A percentile compares a stretch with the other conserved stretches of the same genome.
These are phyloP conservation scores for Elmis aenea DNA, from an alignment of 2,888 invertebrate species.

Conservation along the genomic window DNA sequence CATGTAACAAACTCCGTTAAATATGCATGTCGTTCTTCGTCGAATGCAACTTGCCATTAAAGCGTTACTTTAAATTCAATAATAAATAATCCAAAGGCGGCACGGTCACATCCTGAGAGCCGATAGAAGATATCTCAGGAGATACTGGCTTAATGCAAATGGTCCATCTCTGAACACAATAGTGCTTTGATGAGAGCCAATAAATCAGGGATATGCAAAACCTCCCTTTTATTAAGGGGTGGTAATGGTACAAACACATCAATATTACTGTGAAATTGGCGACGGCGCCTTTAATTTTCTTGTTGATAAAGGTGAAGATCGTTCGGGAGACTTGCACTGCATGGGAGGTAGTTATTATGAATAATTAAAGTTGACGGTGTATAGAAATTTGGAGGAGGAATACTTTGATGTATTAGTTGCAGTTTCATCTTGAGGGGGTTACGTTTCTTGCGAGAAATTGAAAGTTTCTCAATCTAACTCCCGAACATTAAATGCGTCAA, in stretches of 20 bases:
- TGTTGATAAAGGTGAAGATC: slow-evolving; percentile 19
- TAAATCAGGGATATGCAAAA: slow-evolving; percentile 52
- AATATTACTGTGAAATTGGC: slow-evolving; percentile 26
- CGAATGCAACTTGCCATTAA: background rate
- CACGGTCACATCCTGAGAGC: slow-evolving; percentile 21
- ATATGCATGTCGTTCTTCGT: no score
- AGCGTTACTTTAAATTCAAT: slow-evolving; percentile 5
- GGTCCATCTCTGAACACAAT: slow-evolving; percentile 46
- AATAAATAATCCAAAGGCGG: slow-evolving; percentile 21
- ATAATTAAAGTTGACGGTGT: no score
- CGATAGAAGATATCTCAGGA: slow-evolving; percentile 27
- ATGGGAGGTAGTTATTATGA: no score
- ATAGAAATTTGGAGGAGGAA: no score
- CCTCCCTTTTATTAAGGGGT: slow-evolving; percentile 42
- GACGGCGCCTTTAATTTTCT: slow-evolving; percentile 26
- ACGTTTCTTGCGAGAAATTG: no score
- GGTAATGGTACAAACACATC: slow-evolving; percentile 34
- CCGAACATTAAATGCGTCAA: no score
- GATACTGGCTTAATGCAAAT: slow-evolving; percentile 43
- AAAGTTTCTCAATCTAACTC: no score
- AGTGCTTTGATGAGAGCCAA: slow-evolving; percentile 53
- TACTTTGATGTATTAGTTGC: no score
- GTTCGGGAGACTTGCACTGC: background rate
- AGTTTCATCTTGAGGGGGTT: no score
- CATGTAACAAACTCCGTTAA: no score